Evolutionary conservation across 2,113 vertebrate species (phyloP).

Genomic region (Tychaedon coryphoeus): DNA sequence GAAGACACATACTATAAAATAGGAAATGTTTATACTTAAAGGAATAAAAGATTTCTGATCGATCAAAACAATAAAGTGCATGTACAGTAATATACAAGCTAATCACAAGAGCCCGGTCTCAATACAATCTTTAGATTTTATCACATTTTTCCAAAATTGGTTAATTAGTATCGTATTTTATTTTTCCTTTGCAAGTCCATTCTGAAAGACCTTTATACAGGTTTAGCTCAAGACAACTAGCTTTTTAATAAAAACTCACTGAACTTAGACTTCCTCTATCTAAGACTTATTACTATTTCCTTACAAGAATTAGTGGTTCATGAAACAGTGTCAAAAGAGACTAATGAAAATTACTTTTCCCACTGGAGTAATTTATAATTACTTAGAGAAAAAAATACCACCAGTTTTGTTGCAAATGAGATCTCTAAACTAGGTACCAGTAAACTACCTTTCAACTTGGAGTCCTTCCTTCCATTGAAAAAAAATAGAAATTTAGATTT

Average conservation of each 20-base stretch:
- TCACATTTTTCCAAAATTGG: not conserved
- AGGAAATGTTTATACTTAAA: not conserved
- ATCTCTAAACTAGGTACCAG: not conserved
- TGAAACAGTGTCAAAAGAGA: not conserved
- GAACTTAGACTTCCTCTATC: not conserved
- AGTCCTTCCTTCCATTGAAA: not conserved
- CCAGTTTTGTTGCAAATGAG: not conserved
- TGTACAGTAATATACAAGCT: not conserved
- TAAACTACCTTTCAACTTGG: not conserved
- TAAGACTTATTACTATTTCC: not conserved
- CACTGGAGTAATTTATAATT: not conserved
- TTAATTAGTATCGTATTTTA: not conserved
- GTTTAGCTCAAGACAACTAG: not conserved
- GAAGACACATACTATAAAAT: not conserved
- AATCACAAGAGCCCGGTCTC: not conserved
- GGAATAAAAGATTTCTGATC: not conserved
- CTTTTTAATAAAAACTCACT: not conserved
- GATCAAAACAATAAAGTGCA: not conserved
- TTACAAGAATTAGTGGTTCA: not conserved
- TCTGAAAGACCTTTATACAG: not conserved
- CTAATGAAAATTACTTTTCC: not conserved
- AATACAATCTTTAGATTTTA: not conserved
- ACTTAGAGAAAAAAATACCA: not conserved
- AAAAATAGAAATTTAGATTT: not conserved
- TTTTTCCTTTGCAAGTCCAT: not conserved